These are phyloP conservation scores for Drosophila kepulauana DNA, from an alignment of 1,140 invertebrate species.

Conservation along the genomic window DNA sequence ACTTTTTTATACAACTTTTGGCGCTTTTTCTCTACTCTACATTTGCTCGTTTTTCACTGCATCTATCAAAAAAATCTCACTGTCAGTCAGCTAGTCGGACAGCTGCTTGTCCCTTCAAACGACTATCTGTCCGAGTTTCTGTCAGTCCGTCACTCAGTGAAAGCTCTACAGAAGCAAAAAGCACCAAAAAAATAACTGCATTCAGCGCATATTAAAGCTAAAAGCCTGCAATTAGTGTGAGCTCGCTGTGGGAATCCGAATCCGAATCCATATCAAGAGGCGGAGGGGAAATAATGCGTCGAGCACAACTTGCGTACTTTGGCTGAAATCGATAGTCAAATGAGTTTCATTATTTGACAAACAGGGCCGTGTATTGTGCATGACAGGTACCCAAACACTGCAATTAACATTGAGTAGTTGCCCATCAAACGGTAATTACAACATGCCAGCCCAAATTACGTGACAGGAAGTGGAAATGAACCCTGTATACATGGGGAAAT, in stretches of 20 bases:
- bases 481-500: background rate
- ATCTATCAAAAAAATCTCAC: constrained; percentile 41
- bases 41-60: constrained; percentile 18
- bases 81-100: constrained; percentile 47
- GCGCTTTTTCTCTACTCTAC: constrained; percentile 25
- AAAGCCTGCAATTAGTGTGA: constrained; percentile 40
- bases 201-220: constrained; percentile 30
- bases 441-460: constrained; percentile 26
- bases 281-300: constrained; percentile 6
- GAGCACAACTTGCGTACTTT: background rate
- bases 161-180: constrained; percentile 11
- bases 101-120: constrained; percentile 31
- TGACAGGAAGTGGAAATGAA: constrained; percentile 23
- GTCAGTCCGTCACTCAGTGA: background rate
- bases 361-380: constrained; percentile 8
- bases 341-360: constrained; percentile 43
- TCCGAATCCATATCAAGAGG: no score
- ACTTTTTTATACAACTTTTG: constrained; percentile 65
- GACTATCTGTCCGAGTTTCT: constrained; percentile 36
- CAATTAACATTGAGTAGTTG: constrained; percentile 51
- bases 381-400: constrained; percentile 31
- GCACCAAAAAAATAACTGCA: constrained; percentile 22
- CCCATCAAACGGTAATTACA: constrained; percentile 43
- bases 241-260: background rate
- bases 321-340: constrained; percentile 46